A percentile compares a stretch with the other conserved stretches of the same genome.
These are phyloP conservation scores for Synergus itoensis DNA, from an alignment of 2,888 invertebrate species.

Conservation along the genomic window DNA sequence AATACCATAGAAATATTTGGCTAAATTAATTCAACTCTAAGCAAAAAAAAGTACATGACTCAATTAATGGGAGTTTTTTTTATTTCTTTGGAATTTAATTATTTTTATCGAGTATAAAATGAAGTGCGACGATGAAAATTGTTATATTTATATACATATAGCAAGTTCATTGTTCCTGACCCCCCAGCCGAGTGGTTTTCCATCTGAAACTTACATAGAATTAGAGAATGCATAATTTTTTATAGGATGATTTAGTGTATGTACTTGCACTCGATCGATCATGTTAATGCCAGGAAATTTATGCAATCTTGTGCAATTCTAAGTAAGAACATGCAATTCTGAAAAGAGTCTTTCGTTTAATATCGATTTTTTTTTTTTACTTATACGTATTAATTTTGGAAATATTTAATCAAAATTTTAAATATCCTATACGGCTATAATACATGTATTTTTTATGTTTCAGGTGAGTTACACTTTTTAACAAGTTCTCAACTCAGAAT, in stretches of 20 bases:
- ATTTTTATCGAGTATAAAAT: no score
- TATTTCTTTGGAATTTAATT: no score
- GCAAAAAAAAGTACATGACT: neutral
- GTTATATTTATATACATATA: no score
- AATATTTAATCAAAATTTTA: no score
- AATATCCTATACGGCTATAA: no score
- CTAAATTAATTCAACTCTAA: slow-evolving; percentile 3
- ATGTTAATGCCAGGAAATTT: neutral
- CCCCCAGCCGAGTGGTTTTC: neutral
- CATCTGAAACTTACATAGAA: neutral
- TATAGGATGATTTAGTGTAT: no score
- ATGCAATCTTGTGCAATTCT: slow-evolving; percentile 16
- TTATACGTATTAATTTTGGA: neutral
- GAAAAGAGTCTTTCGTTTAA: neutral
- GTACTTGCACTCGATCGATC: neutral
- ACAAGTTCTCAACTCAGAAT: no score
- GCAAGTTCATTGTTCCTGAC: slow-evolving; percentile 6
- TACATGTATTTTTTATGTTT: neutral
- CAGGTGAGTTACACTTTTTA: neutral
- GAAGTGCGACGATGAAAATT: no score
- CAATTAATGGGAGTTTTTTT: no score
- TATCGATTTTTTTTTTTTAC: neutral
- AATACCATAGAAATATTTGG: neutral
- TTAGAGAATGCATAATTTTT: no score
- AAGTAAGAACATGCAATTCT: neutral